Evolutionary conservation across 2,888 invertebrate species (phyloP).

Genomic region (Apodemia hepburni): DNA sequence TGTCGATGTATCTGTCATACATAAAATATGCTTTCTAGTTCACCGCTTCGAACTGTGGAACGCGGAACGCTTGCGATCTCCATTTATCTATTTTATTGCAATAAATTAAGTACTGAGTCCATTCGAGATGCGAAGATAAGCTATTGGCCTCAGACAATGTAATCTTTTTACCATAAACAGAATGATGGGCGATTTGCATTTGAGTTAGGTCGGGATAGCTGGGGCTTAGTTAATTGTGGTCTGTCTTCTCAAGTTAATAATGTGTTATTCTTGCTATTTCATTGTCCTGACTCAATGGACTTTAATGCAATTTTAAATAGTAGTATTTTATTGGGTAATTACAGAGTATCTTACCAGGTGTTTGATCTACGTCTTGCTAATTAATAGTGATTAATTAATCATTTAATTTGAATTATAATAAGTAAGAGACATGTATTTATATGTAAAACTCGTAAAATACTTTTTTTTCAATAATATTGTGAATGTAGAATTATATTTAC

Average conservation of each 20-base stretch:
- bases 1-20: constrained; percentile 52
- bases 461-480: too few species aligned
- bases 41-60: constrained; percentile 46
- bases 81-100: constrained; percentile 74
- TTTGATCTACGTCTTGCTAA: not conserved
- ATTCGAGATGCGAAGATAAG: constrained; percentile 47
- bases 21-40: constrained; percentile 42
- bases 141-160: constrained; percentile 68
- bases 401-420: too few species aligned
- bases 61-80: constrained; percentile 70
- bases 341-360: constrained; percentile 29
- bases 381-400: not conserved
- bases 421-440: too few species aligned
- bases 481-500: too few species aligned
- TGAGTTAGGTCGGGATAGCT: constrained; percentile 55
- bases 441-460: too few species aligned
- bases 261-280: constrained; percentile 67
- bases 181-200: constrained; percentile 71
- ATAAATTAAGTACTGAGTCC: constrained; percentile 68
- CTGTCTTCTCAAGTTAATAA: constrained; percentile 49
- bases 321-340: constrained; percentile 65
- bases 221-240: constrained; percentile 63
- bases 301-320: constrained; percentile 55
- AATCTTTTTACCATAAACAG: constrained; percentile 76
- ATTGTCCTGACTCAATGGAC: constrained; percentile 65